These are phyloP conservation scores for Micrasema minimum DNA, from an alignment of 1,140 invertebrate species.

Conservation along the genomic window DNA sequence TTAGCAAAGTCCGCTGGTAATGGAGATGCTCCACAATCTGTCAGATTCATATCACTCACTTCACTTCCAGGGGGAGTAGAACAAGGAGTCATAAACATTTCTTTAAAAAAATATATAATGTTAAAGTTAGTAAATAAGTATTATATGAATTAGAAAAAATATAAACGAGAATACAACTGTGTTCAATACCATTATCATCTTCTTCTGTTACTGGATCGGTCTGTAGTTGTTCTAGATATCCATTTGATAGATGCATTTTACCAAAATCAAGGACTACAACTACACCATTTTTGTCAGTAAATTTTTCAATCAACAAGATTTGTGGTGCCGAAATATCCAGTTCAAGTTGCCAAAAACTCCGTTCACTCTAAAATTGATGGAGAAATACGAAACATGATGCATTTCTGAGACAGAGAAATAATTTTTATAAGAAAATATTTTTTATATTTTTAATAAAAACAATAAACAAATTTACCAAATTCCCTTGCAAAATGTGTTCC, in stretches of 20 bases:
- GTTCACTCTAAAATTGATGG: constrained; percentile 62
- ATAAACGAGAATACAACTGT: neutral
- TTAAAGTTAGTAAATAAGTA: no score
- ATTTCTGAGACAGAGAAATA: no score
- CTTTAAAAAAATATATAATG: constrained; percentile 57
- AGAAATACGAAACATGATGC: no score
- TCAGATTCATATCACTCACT: constrained; percentile 62
- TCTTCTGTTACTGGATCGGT: constrained; percentile 53
- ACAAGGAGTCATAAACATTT: constrained; percentile 89
- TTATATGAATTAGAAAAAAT: no score
- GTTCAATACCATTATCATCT: constrained; percentile 56
- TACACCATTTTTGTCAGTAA: constrained; percentile 79
- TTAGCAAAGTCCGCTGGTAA: constrained; percentile 54
- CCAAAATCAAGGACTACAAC: constrained; percentile 90
- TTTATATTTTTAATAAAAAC: no score
- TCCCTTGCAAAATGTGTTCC: constrained; percentile 84
- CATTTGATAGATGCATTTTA: constrained; percentile 79
- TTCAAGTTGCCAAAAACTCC: constrained; percentile 87
- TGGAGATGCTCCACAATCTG: constrained; percentile 60
- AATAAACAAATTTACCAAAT: constrained; percentile 60
- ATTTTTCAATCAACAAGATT: constrained; percentile 88
- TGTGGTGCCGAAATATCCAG: constrained; percentile 94
- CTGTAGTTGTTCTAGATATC: constrained; percentile 56
- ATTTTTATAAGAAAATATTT: no score
- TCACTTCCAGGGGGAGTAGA: constrained; percentile 89